These are phyloP conservation scores for Pararge aegeria DNA, from an alignment of 1,140 invertebrate species.

Conservation along the genomic window DNA sequence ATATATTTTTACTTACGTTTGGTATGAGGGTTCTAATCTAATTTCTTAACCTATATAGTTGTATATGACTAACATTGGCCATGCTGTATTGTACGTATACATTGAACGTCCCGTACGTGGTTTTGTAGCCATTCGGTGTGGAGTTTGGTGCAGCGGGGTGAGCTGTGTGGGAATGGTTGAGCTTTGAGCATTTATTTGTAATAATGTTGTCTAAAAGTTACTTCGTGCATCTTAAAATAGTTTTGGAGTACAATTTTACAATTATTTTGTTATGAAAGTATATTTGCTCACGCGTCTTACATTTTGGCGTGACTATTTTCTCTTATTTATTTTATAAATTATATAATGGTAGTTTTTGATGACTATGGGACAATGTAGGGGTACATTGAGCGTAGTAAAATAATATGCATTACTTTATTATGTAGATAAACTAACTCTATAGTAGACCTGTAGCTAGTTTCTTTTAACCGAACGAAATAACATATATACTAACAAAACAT, in stretches of 20 bases:
- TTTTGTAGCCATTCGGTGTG: conserved; percentile 49
- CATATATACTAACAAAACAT: conserved; percentile 19
- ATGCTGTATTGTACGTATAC: conserved; percentile 43
- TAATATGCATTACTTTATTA: conserved; percentile 9
- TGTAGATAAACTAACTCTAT: conserved; percentile 5
- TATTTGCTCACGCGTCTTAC: conserved; percentile 67
- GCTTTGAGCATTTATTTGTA: conserved; percentile 9
- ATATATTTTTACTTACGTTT: conserved; percentile 60
- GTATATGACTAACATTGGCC: conserved; percentile 56
- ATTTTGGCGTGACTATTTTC: conserved; percentile 60
- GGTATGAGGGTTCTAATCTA: conserved; percentile 66
- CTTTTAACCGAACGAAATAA: conserved; percentile 14
- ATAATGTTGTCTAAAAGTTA: conserved; percentile 5
- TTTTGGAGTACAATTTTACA: conserved; percentile 12
- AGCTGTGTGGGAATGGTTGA: conserved; percentile 48
- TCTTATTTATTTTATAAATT: not conserved
- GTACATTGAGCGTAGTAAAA: conserved; percentile 9
- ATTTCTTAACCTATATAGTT: conserved; percentile 50
- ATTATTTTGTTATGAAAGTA: conserved; percentile 11
- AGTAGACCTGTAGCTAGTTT: conserved; percentile 17
- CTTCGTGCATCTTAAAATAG: conserved; percentile 12
- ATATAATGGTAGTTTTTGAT: conserved; percentile 17
- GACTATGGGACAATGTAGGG: conserved; percentile 19
- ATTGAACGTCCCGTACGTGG: conserved; percentile 37
- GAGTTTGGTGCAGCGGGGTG: conserved; percentile 34